These are phyloP conservation scores for Alaudala cheleensis DNA, from an alignment of 2,113 vertebrate genomes.

Conservation along the genomic window DNA sequence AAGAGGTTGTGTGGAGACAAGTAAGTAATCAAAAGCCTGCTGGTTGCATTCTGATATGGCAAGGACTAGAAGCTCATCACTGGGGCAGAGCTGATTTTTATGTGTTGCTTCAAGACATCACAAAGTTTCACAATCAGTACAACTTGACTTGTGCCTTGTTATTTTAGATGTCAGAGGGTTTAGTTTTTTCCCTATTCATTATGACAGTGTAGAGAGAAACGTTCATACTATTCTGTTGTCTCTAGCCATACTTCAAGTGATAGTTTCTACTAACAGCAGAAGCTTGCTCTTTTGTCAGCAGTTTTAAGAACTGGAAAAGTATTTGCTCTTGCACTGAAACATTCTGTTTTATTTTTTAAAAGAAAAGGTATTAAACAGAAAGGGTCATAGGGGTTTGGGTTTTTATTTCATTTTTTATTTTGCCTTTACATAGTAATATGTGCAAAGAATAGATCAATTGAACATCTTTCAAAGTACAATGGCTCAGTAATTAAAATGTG, in stretches of 20 bases:
- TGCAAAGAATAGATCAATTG: not conserved
- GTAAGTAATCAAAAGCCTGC: not conserved
- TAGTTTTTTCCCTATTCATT: not conserved
- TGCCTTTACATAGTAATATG: not conserved
- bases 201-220: not conserved
- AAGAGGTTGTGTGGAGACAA: not conserved
- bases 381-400: accelerated
- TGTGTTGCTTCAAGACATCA: not conserved
- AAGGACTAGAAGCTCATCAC: not conserved
- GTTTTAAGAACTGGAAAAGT: not conserved
- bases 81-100: not conserved
- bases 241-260: not conserved
- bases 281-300: not conserved
- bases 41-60: not conserved
- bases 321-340: not conserved
- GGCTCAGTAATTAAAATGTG: not conserved
- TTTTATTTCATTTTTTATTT: not conserved
- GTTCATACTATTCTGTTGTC: not conserved
- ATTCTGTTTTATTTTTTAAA: not conserved
- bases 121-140: not conserved
- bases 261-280: not conserved
- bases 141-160: not conserved
- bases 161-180: not conserved
- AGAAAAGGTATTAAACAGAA: not conserved
- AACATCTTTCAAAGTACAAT: not conserved